Base-by-base conservation (phyloP, 2,113 vertebrate species). In the Gorsachius goisagi region DNA sequence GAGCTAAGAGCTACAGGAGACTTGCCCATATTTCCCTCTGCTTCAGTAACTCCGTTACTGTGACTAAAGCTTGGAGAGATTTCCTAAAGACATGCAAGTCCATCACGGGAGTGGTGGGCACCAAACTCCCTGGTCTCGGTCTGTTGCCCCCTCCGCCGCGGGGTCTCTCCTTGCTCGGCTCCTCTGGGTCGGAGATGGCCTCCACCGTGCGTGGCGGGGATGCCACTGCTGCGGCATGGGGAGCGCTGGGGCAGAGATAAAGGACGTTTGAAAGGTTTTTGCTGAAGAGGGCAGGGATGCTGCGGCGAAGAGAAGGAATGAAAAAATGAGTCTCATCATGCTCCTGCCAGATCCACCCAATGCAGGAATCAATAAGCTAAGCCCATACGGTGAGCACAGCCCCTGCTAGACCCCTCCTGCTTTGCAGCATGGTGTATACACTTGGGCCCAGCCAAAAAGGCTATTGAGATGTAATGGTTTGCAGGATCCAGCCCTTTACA, bases 31-130 rank as follows among this genome's bases (percentile, higher is more conserved):
- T 56, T 45, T 64, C 53, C 89, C 26, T 35, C 88, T 64, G 90
- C 87, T 59, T 56, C 50, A 3, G 45, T 7, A 12, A 7, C 63
- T 73, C 53, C 1, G 0, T 55, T 47, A 1, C 86, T 53, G 55
- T 39, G 56, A 5, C 50, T 52, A 15, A 44, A 33, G 72, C 72
- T 32, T 14, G 68, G 58, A 55, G 76, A 76, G 53, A 4, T 20
- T 58, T 76, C 60, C 50, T 77, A 6, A 27, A 49, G 62, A 15
- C 18, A 3, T 53, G 11, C 3, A 3, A 52, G 63, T 30, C 76
- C 53, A 9, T 22, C 37, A 2, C 0, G 0, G 64, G 12, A n/a
- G 15, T 9, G 3, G 8, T 1, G 1, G 71, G 64, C 30, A 66
- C 45, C 39, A 6, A 18, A 35, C 9, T 80, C 11, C 20, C 22